phyloP scores from a whole-genome alignment of 2,888 invertebrate species.

The Colletes collaris region DNA sequence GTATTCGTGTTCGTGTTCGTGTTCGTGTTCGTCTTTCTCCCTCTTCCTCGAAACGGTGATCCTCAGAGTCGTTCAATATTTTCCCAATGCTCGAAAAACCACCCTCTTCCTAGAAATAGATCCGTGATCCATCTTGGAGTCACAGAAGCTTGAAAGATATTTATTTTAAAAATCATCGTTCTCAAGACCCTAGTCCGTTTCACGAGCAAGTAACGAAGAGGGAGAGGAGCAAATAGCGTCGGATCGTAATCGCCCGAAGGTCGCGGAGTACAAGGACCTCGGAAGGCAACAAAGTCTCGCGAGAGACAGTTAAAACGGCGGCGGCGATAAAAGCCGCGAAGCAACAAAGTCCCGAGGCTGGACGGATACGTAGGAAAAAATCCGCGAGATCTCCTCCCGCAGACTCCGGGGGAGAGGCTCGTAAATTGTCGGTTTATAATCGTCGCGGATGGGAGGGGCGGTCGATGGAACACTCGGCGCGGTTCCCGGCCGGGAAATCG shows the following conservation, averaged over 20 bases:
- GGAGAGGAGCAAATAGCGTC: constrained; percentile 2
- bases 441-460: constrained; percentile 47
- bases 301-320: constrained; percentile 66
- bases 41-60: not conserved
- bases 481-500: constrained; percentile 26
- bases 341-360: constrained; percentile 55
- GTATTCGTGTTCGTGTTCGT: not conserved
- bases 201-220: not conserved
- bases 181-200: no score
- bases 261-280: constrained; percentile 26
- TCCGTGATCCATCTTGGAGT: no score
- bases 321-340: constrained; percentile 63
- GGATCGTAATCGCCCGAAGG: constrained; percentile 37
- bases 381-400: constrained; percentile 28
- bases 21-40: not conserved
- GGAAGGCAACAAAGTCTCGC: constrained; percentile 35
- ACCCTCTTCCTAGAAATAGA: no score
- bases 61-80: not conserved
- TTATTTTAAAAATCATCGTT: no score
- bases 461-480: constrained; percentile 26
- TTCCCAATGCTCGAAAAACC: no score
- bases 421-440: constrained; percentile 75
- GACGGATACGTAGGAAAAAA: constrained; percentile 31
- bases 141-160: no score
- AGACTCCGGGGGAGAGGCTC: constrained; percentile 52